A percentile compares a stretch with the other conserved stretches of the same genome.
Conservation (phyloP, 37 sponge, comb jelly and placozoan genomes). For the Petrosia ficiformis region DNA sequence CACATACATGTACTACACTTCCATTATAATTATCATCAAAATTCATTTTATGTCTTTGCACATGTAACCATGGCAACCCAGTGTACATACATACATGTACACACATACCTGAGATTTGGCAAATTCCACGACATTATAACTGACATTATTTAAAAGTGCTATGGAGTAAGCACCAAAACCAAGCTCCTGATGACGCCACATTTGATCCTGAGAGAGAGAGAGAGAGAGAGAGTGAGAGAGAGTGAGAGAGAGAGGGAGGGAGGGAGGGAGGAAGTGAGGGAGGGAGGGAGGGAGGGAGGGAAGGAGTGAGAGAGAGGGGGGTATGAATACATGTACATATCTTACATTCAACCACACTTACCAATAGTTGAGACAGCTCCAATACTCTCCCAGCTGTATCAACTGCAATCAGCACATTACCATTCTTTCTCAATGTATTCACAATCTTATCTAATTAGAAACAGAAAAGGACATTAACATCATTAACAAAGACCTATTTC, state of each 20-base stretch:
- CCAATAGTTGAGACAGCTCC: slow-evolving; percentile 94
- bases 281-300: neutral
- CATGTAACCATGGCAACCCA: slow-evolving; percentile 93
- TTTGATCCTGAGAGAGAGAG: slow-evolving; percentile 67
- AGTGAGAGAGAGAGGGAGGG: neutral
- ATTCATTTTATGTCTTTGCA: slow-evolving; percentile 71
- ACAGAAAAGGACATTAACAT: neutral
- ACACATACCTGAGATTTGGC: slow-evolving; percentile 89
- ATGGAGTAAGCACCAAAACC: slow-evolving; percentile 94
- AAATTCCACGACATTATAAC: slow-evolving; percentile 97
- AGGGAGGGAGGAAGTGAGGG: neutral
- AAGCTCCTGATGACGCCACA: slow-evolving; percentile 91
- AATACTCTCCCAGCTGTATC: slow-evolving; percentile 98
- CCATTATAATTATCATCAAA: neutral
- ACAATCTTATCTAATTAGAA: slow-evolving; percentile 89
- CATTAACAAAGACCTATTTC: slow-evolving; percentile 9
- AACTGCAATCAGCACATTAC: slow-evolving; percentile 94
- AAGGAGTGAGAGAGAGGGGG: neutral
- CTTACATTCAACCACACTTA: too few relatives aligned
- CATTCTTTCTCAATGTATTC: slow-evolving; percentile 85
- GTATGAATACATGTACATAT: too few relatives aligned
- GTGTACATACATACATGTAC: neutral
- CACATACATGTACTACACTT: neutral
- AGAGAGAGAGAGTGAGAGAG: neutral
- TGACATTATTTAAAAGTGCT: slow-evolving; percentile 93